Evolutionary conservation across 2,113 vertebrate species (phyloP).

Genomic region (Osmerus mordax): DNA sequence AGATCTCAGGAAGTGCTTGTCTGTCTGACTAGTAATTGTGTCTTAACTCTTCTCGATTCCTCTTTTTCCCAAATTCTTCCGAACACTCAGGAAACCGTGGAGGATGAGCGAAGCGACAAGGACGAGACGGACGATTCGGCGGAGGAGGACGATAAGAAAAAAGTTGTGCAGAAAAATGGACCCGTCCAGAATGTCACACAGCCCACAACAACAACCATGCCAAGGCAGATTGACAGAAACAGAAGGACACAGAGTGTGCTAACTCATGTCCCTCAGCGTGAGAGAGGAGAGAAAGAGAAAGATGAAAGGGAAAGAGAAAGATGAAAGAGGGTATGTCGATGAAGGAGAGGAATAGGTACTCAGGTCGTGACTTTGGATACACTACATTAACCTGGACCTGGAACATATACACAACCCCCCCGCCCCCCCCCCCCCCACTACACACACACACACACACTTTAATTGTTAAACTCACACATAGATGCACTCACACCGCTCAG

Average conservation of each 20-base stretch:
- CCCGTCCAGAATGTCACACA: conserved; percentile 77
- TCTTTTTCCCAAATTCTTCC: neutral
- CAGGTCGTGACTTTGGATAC: conserved; percentile 27
- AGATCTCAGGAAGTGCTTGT: no score
- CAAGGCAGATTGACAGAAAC: conserved; percentile 71
- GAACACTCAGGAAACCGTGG: conserved; percentile 70
- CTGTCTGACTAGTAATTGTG: neutral
- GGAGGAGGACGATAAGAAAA: conserved; percentile 77
- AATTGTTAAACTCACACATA: conserved; percentile 4
- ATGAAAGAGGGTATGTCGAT: conserved; percentile 1
- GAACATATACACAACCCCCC: conserved; percentile 18
- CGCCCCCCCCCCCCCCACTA: neutral
- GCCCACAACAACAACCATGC: conserved; percentile 85
- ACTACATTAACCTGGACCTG: conserved; percentile 27
- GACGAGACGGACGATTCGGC: conserved; percentile 90
- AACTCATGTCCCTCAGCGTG: no score
- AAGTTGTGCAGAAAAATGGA: conserved; percentile 71
- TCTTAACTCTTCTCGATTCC: neutral
- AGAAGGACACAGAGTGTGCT: conserved; percentile 30
- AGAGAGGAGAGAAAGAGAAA: conserved; percentile 32
- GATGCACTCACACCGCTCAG: conserved; percentile 1
- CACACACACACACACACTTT: neutral
- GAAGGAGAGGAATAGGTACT: conserved; percentile 18
- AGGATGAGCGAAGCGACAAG: conserved; percentile 89
- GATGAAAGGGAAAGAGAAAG: neutral